phyloP scores from a whole-genome alignment of 1,140 invertebrate species.

The fruit fly (Drosophila melanogaster) region Release_6_plus_ISO1_MT NT_033777.3:27984001-27984500 shows the following conservation, averaged over 20 bases:
- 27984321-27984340: background rate
- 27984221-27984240: too few relatives aligned
- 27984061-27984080: background rate
- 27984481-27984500: slow-evolving; percentile 60
- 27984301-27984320: too few relatives aligned
- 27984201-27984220: too few relatives aligned
- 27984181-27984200: too few relatives aligned
- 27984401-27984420: slow-evolving; percentile 22
- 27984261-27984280: too few relatives aligned
- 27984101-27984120: background rate
- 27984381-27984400: slow-evolving; percentile 2
- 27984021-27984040: slow-evolving; percentile 46
- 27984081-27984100: background rate
- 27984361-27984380: background rate
- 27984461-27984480: slow-evolving; percentile 50
- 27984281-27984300: too few relatives aligned
- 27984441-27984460: slow-evolving; percentile 40
- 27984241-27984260: too few relatives aligned
- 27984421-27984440: slow-evolving; percentile 49
- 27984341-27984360: background rate
- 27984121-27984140: background rate
- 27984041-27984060: slow-evolving; percentile 9
- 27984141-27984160: background rate
- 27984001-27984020: slow-evolving; percentile 66
- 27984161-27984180: too few relatives aligned